A percentile compares a stretch with the other conserved stretches of the same genome.
Conservation (phyloP, 2,888 invertebrate species). For the Hyppa rectilinea region DNA sequence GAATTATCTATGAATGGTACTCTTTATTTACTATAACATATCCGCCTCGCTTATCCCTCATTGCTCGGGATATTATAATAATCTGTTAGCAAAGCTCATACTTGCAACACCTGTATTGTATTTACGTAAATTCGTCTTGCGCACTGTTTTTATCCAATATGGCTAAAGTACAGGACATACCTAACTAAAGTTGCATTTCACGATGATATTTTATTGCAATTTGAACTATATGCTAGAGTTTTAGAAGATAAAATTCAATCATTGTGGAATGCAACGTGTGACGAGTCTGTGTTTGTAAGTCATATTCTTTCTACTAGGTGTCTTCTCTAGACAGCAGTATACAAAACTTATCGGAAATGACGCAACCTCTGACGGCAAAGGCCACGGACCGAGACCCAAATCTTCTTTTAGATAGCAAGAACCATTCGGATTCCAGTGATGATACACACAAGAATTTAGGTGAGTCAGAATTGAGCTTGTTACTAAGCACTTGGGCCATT, state of each 20-base stretch:
- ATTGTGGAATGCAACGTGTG: slow-evolving; percentile 23
- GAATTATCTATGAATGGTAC: slow-evolving; percentile 17
- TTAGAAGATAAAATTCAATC: slow-evolving; percentile 10
- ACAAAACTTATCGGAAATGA: slow-evolving; percentile 88
- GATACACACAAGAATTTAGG: slow-evolving; percentile 88
- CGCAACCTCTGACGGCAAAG: slow-evolving; percentile 87
- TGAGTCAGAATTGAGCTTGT: slow-evolving; percentile 64
- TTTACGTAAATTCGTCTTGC: slow-evolving; percentile 30
- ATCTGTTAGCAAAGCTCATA: slow-evolving; percentile 22
- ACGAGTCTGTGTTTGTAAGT: slow-evolving; percentile 2
- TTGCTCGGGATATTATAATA: slow-evolving; percentile 38
- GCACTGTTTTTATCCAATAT: slow-evolving; percentile 34
- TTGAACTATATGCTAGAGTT: slow-evolving; percentile 11
- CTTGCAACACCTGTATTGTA: slow-evolving; percentile 17
- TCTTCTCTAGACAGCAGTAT: slow-evolving; percentile 88
- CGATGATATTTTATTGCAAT: slow-evolving; percentile 7
- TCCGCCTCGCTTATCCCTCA: slow-evolving; percentile 49
- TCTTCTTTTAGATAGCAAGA: slow-evolving; percentile 77
- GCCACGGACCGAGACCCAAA: slow-evolving; percentile 79
- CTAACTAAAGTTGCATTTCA: slow-evolving; percentile 16
- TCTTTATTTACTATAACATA: slow-evolving; percentile 29
- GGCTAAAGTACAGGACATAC: slow-evolving; percentile 14
- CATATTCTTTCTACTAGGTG: slow-evolving; percentile 74
- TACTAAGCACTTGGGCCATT: background rate
- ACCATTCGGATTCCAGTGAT: slow-evolving; percentile 84